Evolutionary conservation across 2,113 vertebrate species (phyloP), one percentile per base, ranked within the genome.

Genomic region (Turdus rufiventris): DNA sequence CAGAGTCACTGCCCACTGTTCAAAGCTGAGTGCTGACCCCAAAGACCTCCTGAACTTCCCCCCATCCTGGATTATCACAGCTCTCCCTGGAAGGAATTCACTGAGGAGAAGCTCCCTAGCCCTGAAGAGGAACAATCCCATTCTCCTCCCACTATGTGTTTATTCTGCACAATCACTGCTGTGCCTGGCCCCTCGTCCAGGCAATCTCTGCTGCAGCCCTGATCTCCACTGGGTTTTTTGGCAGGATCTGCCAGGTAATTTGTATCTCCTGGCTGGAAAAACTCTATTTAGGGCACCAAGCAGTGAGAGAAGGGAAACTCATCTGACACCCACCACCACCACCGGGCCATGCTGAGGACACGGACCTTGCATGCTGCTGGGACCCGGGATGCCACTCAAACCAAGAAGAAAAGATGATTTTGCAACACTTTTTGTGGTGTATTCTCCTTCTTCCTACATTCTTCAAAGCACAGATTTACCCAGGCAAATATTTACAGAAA

Each of bases 401-500:
- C 13, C 6, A 2, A 48, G 85, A 45, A 38, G 18, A 12, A 61
- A 68, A 88, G 58, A 80, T 0, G 23, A 8, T 67, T 91, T 40
- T 2, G 1, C 31, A 47, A 33, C 20, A 23, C 13, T 60, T 84
- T 66, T 10, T 24, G 6, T 67, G 56, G 7, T 17, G 10, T 25
- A 2, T 77, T 90, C 78, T 63, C 34, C 40, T 58, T 36, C 68
- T 33, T 40, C 21, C 76, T 80, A 4, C 23, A 17, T 74, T 74
- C 85, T 88, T 95, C 82, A 88, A 67, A 53, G 61, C 28, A 80
- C 58, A 89, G 47, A 77, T 65, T 34, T 63, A 74, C 65, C 72
- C 72, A 45, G 36, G 65, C 82, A 96, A 95, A 96, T 91, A 96
- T 94, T 96, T 95, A 96, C 88, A 88, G 82, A 85, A 95, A 95